Base-by-base conservation (phyloP, 2,888 invertebrate genomes). In the Pyrocoelia pectoralis region DNA sequence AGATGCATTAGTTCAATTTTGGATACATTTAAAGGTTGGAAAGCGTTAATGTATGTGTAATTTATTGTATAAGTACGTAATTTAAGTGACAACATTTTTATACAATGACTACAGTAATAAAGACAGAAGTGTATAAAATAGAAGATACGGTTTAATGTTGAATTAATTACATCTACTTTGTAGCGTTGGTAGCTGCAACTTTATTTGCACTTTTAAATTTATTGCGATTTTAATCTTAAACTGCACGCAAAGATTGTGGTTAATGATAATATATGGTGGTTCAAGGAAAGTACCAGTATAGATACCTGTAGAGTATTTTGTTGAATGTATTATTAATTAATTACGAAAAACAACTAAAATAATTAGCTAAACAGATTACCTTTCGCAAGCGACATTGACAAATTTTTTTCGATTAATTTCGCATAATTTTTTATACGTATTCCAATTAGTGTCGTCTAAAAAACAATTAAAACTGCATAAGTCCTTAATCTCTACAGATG, bases 31-130 rank as follows among this genome's bases (percentile, higher is more conserved):
- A 49, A 33, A 19, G 8, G 29, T 12, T 55, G 59, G 59, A 59
- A 59, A 14, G n/a, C 28, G 1, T 28, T 56, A 43, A 43, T 43
- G 41, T 43, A 43, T 15, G 41, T 77, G 77, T 78, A 71, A 33
- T 33, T 33, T 33, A 33, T 33, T 33, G 33, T 33, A 8, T n/a
- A 38, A 38, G 3, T 38, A 43, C 9, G 33, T 43, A 43, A 15
- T 40, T n/a, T 40, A 40, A 40, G 40, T 43, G 41, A 43, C 41
- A 15, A 43, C 10, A 43, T 43, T 40, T 43, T 43, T 43, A 43
- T 43, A 43, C 15, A 12, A 15, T 15, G 41, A 43, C 41, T 13
- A 43, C 6, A 6, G 4, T 13, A 15, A 33, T 33, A 33, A 33
- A 33, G 9, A 33, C 33, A 33, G 33, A 33, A 24, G 14, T 12